These are phyloP conservation scores for Ormyrus pomaceus DNA, from an alignment of 2,888 invertebrate species.

Conservation along the genomic window DNA sequence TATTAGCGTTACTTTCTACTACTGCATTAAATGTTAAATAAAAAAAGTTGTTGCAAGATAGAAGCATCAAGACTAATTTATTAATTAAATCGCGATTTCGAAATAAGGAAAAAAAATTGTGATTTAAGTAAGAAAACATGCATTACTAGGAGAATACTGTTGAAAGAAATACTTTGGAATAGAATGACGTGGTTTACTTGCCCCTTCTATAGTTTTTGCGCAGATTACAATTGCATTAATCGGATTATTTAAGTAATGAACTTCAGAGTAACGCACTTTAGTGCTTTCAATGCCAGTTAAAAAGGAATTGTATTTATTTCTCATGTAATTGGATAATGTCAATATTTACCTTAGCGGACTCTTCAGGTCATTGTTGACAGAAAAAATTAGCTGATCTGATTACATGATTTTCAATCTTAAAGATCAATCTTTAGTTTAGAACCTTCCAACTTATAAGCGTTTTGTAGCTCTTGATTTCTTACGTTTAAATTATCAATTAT, in stretches of 20 bases:
- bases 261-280: conserved; percentile 32
- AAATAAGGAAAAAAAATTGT: conserved; percentile 13
- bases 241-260: conserved; percentile 34
- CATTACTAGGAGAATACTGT: neutral
- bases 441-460: neutral
- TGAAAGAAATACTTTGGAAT: neutral
- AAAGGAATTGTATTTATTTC: conserved; percentile 12
- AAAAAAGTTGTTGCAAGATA: neutral
- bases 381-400: conserved; percentile 13
- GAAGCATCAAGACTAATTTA: neutral
- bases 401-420: conserved; percentile 23
- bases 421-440: conserved; percentile 6
- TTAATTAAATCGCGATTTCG: neutral
- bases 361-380: neutral
- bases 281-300: conserved; percentile 4
- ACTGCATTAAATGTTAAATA: conserved; percentile 17
- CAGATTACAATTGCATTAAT: conserved; percentile 36
- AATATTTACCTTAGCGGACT: conserved; percentile 25
- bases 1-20: conserved; percentile 7
- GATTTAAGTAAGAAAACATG: conserved; percentile 30
- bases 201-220: conserved; percentile 20
- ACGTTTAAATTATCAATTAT: conserved; percentile 10
- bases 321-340: neutral
- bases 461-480: neutral
- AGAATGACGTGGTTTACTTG: conserved; percentile 36